Evolutionary conservation across 2,113 vertebrate genomes (phyloP).

Genomic region (Lamprologus callipterus): DNA sequence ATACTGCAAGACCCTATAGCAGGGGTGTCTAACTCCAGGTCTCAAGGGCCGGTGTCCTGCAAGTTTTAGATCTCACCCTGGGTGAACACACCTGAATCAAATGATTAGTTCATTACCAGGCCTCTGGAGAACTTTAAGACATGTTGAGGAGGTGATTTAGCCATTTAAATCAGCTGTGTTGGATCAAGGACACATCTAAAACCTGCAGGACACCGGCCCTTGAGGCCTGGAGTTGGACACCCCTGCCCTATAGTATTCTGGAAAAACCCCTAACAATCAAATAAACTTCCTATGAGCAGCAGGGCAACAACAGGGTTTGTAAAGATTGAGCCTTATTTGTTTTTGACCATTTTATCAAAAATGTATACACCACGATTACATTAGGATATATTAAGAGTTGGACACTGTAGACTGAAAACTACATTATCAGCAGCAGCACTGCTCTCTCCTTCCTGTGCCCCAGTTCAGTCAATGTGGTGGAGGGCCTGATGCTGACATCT

Average conservation of each 20-base stretch:
- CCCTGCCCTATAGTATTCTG: background rate
- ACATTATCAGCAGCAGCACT: background rate
- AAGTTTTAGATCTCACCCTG: background rate
- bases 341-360: background rate
- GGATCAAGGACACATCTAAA: rapidly evolving
- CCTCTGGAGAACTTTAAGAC: background rate
- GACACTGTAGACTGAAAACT: background rate
- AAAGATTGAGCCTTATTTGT: background rate
- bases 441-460: background rate
- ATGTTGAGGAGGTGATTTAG: background rate
- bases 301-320: background rate
- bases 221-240: background rate
- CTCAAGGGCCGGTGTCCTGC: background rate
- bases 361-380: background rate
- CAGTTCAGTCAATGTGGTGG: conserved; percentile 17
- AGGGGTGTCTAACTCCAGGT: background rate
- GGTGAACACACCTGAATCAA: background rate
- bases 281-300: background rate
- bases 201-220: background rate
- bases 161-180: background rate
- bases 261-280: background rate
- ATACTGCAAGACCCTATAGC: background rate
- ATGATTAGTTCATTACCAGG: background rate
- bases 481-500: background rate
- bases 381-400: background rate